Conservation (phyloP, 2,888 invertebrate species). For the Ochropacha duplaris region DNA sequence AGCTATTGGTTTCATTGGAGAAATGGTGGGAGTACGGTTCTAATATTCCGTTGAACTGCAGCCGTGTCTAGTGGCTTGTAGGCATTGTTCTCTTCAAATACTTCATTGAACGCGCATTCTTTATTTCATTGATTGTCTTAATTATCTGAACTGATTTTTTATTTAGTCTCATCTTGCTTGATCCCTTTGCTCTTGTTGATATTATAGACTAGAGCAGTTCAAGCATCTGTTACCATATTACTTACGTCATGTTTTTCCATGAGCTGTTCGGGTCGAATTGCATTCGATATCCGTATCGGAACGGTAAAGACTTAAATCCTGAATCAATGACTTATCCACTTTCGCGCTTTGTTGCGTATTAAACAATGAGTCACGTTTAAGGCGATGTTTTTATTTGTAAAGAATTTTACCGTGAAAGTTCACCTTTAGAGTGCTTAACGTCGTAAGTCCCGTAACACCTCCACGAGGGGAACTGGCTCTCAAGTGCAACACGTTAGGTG, state of each 20-base stretch:
- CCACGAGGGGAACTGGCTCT: no score
- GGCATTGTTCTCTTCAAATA: not conserved
- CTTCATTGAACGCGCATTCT: not conserved
- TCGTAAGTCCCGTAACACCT: no score
- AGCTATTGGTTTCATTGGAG: constrained; percentile 37
- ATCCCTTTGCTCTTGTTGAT: no score
- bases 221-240: not conserved
- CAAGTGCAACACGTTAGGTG: no score
- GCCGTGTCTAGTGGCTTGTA: not conserved
- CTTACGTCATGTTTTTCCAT: no score
- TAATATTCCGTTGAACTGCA: not conserved
- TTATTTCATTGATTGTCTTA: no score
- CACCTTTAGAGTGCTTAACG: no score
- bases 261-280: no score
- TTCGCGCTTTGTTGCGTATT: not conserved
- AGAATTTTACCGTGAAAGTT: not conserved
- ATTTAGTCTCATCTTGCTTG: no score
- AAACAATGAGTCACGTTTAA: not conserved
- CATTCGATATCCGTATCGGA: not conserved
- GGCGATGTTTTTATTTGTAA: no score
- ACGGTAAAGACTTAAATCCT: not conserved
- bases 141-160: no score
- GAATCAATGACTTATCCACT: not conserved
- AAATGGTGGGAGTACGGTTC: constrained; percentile 53
- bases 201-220: no score